phyloP scores from a whole-genome alignment of 1,140 invertebrate genomes.

The Ptiloglossa arizonensis region DNA sequence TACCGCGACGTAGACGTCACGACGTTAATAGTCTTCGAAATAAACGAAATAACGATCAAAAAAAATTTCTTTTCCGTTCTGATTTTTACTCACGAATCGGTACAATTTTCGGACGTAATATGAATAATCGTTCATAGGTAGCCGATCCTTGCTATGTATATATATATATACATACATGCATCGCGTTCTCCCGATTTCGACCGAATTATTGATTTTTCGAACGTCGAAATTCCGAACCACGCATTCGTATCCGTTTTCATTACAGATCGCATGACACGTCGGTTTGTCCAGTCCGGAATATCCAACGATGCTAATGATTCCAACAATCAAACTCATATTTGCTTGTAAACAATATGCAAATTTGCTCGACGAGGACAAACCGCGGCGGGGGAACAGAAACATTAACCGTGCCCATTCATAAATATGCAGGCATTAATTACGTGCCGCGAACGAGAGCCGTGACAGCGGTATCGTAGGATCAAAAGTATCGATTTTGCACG shows the following conservation, averaged over 20 bases:
- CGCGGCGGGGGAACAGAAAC: background rate
- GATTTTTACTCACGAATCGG: no score
- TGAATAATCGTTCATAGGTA: no score
- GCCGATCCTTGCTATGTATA: no score
- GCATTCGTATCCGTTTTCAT: background rate
- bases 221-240: no score
- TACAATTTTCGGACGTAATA: no score
- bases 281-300: slow-evolving; percentile 12
- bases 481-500: slow-evolving; percentile 38
- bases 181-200: background rate
- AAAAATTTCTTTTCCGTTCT: no score
- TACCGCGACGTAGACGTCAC: no score
- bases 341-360: slow-evolving; percentile 47
- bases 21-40: no score
- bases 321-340: slow-evolving; percentile 48
- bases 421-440: slow-evolving; percentile 44
- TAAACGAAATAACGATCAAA: no score
- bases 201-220: background rate
- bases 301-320: slow-evolving; percentile 39
- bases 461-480: background rate
- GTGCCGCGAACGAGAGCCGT: slow-evolving; percentile 5
- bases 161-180: no score
- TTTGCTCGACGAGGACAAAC: background rate
- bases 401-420: slow-evolving; percentile 41
- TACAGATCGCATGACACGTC: background rate